Percentiles rank a stretch among this genome's conserved stretches.
phyloP scores from a whole-genome alignment of 2,797 vertebrate genomes.

The Gobio occitaniae region DNA sequence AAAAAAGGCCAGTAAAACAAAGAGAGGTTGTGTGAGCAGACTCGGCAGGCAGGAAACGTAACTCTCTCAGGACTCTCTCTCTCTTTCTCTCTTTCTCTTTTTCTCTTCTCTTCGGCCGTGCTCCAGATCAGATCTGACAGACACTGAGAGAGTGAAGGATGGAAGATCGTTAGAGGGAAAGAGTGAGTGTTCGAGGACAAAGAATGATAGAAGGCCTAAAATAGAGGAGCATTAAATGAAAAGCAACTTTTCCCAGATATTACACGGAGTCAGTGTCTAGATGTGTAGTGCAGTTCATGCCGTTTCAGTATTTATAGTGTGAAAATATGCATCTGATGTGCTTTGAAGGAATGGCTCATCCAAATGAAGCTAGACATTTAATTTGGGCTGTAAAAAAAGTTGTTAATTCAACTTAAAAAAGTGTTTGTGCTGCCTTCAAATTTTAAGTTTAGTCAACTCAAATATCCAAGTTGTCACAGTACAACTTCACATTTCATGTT shows the following conservation, averaged over 20 bases:
- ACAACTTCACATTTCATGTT: too few species aligned
- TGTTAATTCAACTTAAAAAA: too few species aligned
- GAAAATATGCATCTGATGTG: background rate
- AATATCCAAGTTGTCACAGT: too few species aligned
- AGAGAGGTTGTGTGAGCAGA: slow-evolving; percentile 96
- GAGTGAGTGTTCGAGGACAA: background rate
- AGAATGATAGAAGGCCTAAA: slow-evolving; percentile 1
- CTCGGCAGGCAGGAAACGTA: slow-evolving; percentile 95
- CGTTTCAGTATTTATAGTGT: background rate
- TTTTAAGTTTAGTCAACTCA: too few species aligned
- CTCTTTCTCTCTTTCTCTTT: slow-evolving; percentile 44
- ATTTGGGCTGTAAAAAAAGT: too few species aligned
- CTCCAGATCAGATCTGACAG: slow-evolving; percentile 93
- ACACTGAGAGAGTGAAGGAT: slow-evolving; percentile 37
- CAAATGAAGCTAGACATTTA: too few species aligned
- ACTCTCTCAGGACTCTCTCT: slow-evolving; percentile 89
- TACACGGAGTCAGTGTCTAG: background rate
- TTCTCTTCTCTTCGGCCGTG: slow-evolving; percentile 68
- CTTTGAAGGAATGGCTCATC: background rate
- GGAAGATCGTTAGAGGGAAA: slow-evolving; percentile 24
- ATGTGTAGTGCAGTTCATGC: background rate
- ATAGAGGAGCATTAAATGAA: background rate
- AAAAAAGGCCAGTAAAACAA: slow-evolving; percentile 89
- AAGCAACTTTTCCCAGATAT: background rate
- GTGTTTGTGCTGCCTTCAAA: too few species aligned